These are phyloP conservation scores for Coilia nasus DNA, from an alignment of 2,797 vertebrate genomes.

Conservation along the genomic window DNA sequence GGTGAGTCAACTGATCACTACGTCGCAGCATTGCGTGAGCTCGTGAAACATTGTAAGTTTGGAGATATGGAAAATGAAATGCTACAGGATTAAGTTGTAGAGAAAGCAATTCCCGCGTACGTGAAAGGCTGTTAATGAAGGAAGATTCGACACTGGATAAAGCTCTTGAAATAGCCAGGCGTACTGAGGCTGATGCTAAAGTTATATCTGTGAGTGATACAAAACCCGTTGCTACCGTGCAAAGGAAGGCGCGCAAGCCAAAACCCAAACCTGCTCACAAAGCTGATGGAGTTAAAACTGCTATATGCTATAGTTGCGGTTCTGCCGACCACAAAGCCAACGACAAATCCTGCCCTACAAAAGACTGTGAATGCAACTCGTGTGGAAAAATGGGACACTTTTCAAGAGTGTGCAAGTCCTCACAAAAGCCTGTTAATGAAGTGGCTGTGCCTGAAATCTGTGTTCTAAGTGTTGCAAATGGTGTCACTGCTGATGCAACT, in stretches of 20 bases:
- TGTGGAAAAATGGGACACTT: constrained; percentile 36
- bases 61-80: constrained; percentile 42
- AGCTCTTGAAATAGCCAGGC: constrained; percentile 28
- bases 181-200: constrained; percentile 38
- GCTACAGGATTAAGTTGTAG: constrained; percentile 43
- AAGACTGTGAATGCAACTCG: no score
- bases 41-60: constrained; percentile 36
- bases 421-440: no score
- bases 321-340: no score
- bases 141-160: constrained; percentile 31
- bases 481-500: no score
- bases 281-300: no score
- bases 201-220: constrained; percentile 35
- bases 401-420: constrained; percentile 29
- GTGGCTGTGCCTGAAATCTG: no score
- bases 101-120: constrained; percentile 39
- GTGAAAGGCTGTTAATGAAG: constrained; percentile 38
- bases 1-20: no score
- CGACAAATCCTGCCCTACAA: no score
- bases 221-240: constrained; percentile 25
- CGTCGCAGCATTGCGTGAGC: constrained; percentile 32
- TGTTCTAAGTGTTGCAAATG: no score
- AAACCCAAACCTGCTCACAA: no score
- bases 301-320: no score
- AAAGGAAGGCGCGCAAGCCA: constrained; percentile 27